These are phyloP conservation scores for Chaetodon trifascialis DNA, from an alignment of 2,113 vertebrate species.

Conservation along the genomic window DNA sequence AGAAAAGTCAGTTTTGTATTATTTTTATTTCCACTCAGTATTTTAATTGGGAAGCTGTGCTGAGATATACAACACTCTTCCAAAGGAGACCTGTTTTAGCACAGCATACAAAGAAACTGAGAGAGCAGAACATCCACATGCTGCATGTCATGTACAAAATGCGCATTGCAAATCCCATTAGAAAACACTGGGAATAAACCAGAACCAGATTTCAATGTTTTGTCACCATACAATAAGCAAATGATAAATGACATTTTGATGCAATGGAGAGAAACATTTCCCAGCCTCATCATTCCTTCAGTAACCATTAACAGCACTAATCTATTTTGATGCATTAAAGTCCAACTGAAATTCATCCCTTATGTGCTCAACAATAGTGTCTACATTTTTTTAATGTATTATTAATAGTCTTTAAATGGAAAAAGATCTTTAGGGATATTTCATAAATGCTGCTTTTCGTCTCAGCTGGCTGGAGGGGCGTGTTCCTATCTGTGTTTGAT, in stretches of 20 bases:
- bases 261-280: conserved; percentile 11
- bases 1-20: not conserved
- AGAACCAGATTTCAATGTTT: not conserved
- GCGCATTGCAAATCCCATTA: not conserved
- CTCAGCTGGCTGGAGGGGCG: too few species aligned
- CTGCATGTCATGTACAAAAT: not conserved
- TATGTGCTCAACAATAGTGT: not conserved
- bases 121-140: not conserved
- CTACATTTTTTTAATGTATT: not conserved
- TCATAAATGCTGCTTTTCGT: not conserved
- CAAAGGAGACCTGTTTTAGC: not conserved
- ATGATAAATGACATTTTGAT: conserved; percentile 20
- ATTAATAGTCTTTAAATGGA: not conserved
- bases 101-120: not conserved
- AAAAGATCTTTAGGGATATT: not conserved
- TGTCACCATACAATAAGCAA: not conserved
- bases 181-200: conserved; percentile 6
- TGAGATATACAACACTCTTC: not conserved
- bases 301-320: conserved; percentile 36
- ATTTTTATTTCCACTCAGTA: not conserved
- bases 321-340: not conserved
- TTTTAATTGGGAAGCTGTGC: not conserved
- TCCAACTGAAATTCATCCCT: not conserved
- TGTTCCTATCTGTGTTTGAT: not conserved
- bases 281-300: conserved; percentile 28